Conservation (phyloP, 2,797 vertebrate genomes). For the Gobionotothen gibberifrons region DNA sequence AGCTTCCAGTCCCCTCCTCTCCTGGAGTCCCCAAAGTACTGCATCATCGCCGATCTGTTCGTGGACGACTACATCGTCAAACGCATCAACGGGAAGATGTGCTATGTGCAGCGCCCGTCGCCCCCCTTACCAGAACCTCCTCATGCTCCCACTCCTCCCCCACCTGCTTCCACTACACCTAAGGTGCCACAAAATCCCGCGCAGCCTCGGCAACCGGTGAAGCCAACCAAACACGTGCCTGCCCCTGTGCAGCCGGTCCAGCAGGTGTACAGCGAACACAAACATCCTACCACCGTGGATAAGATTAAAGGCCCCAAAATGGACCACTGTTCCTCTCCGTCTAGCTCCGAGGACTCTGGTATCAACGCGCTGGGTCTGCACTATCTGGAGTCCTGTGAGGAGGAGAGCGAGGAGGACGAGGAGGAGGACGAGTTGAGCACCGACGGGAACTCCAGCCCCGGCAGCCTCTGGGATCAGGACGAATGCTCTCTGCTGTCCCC, state of each 20-base stretch:
- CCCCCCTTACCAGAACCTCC: slow-evolving; percentile 78
- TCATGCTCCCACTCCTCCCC: slow-evolving; percentile 57
- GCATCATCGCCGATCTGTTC: slow-evolving; percentile 94
- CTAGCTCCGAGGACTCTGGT: slow-evolving; percentile 97
- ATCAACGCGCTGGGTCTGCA: slow-evolving; percentile 95
- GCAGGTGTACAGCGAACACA: slow-evolving; percentile 67
- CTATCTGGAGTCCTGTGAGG: slow-evolving; percentile 94
- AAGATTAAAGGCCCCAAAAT: slow-evolving; percentile 90
- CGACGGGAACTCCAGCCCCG: slow-evolving; percentile 89
- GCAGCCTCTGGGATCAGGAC: slow-evolving; percentile 94
- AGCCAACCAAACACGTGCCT: slow-evolving; percentile 50
- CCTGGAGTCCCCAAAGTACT: slow-evolving; percentile 92
- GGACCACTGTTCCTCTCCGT: slow-evolving; percentile 95
- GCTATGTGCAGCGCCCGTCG: slow-evolving; percentile 93
- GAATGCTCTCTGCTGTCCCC: slow-evolving; percentile 93
- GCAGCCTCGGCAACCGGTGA: slow-evolving; percentile 47
- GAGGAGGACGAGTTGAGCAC: slow-evolving; percentile 87
- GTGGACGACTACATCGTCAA: slow-evolving; percentile 97
- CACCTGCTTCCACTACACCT: slow-evolving; percentile 56
- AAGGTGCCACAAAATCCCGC: slow-evolving; percentile 37
- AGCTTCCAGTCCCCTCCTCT: slow-evolving; percentile 92
- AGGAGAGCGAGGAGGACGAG: slow-evolving; percentile 81
- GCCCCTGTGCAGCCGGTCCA: slow-evolving; percentile 54
- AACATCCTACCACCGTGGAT: slow-evolving; percentile 69
- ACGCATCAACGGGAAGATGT: slow-evolving; percentile 98